Conservation (phyloP, 2,797 vertebrate genomes). For the Antennarius maculatus region DNA sequence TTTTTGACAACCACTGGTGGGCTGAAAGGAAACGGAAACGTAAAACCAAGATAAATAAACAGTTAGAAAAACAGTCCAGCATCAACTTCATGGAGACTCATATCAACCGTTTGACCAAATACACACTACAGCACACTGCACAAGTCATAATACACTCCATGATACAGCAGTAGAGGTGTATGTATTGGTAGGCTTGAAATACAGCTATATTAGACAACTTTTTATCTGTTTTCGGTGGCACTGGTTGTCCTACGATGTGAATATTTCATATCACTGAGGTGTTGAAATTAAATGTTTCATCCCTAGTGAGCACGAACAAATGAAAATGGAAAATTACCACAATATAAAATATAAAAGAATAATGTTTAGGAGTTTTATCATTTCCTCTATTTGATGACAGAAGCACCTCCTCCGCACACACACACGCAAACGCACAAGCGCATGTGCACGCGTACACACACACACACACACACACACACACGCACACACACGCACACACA, state of each 20-base stretch:
- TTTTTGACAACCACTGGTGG: neutral
- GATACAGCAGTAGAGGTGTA: neutral
- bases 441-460: no score
- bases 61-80: neutral
- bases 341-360: no score
- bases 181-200: neutral
- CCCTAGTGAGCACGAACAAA: neutral
- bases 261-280: no score
- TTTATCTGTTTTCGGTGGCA: no score
- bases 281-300: no score
- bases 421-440: slow-evolving; percentile 1
- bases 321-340: no score
- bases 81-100: neutral
- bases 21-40: slow-evolving; percentile 11
- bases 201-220: no score
- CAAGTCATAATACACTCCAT: neutral
- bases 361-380: no score
- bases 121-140: neutral
- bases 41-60: neutral
- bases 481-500: neutral
- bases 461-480: no score
- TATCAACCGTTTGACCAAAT: neutral
- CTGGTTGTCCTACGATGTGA: no score
- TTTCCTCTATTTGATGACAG: no score
- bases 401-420: neutral